phyloP scores from a whole-genome alignment of 2,797 vertebrate species.

The Tympanoctomys barrerae region DNA sequence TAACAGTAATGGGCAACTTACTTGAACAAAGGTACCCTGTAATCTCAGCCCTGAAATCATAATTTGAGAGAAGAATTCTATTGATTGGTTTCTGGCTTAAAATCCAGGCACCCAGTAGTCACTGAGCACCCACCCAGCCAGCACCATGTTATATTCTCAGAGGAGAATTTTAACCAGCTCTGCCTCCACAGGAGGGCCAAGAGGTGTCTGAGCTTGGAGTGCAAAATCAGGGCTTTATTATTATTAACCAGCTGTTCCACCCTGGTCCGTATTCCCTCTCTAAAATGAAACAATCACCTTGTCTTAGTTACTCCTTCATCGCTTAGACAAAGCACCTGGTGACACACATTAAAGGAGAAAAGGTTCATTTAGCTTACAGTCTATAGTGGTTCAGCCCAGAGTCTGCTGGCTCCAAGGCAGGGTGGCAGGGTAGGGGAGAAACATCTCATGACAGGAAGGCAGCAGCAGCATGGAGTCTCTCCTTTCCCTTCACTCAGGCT shows the following conservation, averaged over 20 bases:
- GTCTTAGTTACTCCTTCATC: neutral
- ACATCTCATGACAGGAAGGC: neutral
- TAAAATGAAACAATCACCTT: neutral
- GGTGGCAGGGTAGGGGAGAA: neutral
- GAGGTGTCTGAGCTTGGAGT: neutral
- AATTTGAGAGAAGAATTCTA: neutral
- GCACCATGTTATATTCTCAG: neutral
- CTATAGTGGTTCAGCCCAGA: neutral
- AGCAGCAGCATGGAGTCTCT: neutral
- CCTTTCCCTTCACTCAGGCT: neutral
- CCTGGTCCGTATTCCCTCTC: neutral
- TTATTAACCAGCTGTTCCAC: neutral
- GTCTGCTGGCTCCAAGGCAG: neutral
- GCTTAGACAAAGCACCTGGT: neutral
- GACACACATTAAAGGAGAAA: neutral
- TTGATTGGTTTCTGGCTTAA: neutral
- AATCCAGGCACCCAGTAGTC: neutral
- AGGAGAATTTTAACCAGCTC: neutral
- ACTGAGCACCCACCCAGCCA: accelerated
- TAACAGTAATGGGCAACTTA: neutral
- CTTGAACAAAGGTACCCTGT: neutral
- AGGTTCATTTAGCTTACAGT: neutral
- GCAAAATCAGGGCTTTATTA: neutral
- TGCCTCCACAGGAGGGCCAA: neutral
- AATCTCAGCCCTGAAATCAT: neutral